These are phyloP conservation scores for Drosophila grimshawi DNA, from an alignment of 1,140 invertebrate species.

Conservation along the genomic window DNA sequence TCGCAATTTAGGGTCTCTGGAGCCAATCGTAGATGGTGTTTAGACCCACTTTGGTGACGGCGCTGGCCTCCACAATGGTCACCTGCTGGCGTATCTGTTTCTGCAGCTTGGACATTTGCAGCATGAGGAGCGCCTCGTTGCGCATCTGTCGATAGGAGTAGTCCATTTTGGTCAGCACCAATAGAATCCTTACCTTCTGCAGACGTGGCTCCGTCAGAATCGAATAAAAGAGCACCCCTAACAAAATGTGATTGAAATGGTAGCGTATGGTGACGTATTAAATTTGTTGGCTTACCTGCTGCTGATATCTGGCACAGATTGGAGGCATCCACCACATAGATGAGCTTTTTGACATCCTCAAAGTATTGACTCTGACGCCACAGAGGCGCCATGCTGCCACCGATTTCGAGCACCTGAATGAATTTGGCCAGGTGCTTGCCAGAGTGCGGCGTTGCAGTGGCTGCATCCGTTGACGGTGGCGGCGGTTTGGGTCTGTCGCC, in stretches of 20 bases:
- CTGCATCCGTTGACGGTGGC: slow-evolving; percentile 10
- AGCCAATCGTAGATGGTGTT: slow-evolving; percentile 89
- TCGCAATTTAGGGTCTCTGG: slow-evolving; percentile 47
- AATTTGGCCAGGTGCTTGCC: slow-evolving; percentile 81
- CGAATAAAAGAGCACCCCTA: slow-evolving; percentile 88
- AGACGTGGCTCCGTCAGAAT: slow-evolving; percentile 89
- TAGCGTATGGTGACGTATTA: neutral
- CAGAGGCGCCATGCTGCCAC: slow-evolving; percentile 91
- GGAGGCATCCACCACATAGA: slow-evolving; percentile 91
- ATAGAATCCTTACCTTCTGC: slow-evolving; percentile 88
- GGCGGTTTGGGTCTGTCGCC: slow-evolving; percentile 79
- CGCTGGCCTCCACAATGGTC: slow-evolving; percentile 89
- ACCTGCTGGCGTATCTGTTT: slow-evolving; percentile 88
- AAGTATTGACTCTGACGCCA: slow-evolving; percentile 90
- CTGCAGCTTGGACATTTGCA: slow-evolving; percentile 88
- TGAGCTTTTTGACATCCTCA: slow-evolving; percentile 88
- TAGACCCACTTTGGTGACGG: slow-evolving; percentile 89
- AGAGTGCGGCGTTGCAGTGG: slow-evolving; percentile 7
- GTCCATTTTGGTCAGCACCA: slow-evolving; percentile 93
- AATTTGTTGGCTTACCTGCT: slow-evolving; percentile 85
- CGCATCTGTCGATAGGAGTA: slow-evolving; percentile 92
- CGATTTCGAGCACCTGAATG: slow-evolving; percentile 87
- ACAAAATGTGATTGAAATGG: neutral
- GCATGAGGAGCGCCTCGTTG: slow-evolving; percentile 92
- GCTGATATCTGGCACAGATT: slow-evolving; percentile 93